Base-by-base conservation (phyloP, 2,113 vertebrate species). In the Mustela lutreola region DNA sequence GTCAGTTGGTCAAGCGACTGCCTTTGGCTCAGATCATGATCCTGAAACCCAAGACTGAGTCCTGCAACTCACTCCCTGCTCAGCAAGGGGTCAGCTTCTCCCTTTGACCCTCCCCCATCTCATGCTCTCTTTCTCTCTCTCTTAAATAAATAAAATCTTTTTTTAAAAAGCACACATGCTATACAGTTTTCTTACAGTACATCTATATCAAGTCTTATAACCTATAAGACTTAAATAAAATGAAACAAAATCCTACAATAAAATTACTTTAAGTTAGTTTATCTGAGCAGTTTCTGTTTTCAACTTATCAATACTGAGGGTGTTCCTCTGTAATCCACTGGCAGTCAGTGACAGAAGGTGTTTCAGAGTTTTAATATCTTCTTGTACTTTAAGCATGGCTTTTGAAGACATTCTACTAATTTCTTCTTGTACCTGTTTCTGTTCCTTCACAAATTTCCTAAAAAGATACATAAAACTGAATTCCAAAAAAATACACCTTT, bases 221-320 rank as follows among this genome's bases (percentile, higher is more conserved):
- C 75, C 84, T 58, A 15, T 62, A 82, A 95, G 81, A 97, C 28
- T 50, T 45, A 31, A 42, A 75, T 53, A 70, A 22, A 18, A 53
- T 67, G 36, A 0, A 26, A 71, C 39, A 97, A 76, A 50, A 42
- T 1, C 28, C 12, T 42, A 58, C 0, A 15, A 53, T 53, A 80
- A 90, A 90, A 91, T 65, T 14, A 42, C 60, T 33, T 6, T 48
- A 21, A 26, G 10, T 33, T 71, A 50, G 28, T 58, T 82, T 99
- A 99, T 99, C 99, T 99, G 99, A 36, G 99, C 99, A 0, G 99
- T 99, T 99, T 99, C 99, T 97, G 99, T 97, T 98, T 99, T 99
- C 50, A 99, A 98, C 95, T 99, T 99, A 98, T 99, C 99, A 79
- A 99, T 99, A 93, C 99, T 99, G 93, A 99, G 99, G 92, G 99